Percentiles rank a stretch among this genome's conserved stretches.
Conservation (phyloP, 2,113 vertebrate genomes). For the Gallinago media region DNA sequence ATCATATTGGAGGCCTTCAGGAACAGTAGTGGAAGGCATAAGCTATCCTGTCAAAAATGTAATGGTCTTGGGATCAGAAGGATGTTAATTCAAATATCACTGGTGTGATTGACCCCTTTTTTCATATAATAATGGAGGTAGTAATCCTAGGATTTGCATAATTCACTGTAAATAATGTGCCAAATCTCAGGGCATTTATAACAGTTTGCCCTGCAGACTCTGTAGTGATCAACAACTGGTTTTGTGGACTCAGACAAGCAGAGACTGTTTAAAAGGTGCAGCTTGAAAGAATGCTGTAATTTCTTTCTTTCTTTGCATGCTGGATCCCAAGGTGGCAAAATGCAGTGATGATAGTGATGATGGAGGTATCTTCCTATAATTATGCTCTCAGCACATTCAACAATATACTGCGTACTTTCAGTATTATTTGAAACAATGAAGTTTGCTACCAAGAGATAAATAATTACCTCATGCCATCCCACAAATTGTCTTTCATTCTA, state of each 20-base stretch:
- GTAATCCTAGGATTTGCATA: neutral
- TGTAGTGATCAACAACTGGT: neutral
- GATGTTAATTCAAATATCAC: neutral
- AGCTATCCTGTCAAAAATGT: neutral
- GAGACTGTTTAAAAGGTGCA: neutral
- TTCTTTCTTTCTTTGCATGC: neutral
- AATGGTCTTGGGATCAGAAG: neutral
- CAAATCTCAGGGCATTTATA: neutral
- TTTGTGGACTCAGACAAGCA: neutral
- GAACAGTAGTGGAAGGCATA: neutral
- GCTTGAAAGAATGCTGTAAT: neutral
- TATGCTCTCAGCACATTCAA: neutral
- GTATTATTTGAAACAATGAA: neutral
- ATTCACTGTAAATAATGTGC: neutral
- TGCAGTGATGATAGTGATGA: neutral
- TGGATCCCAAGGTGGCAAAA: neutral
- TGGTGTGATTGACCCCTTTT: neutral
- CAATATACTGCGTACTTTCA: neutral
- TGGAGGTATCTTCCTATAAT: neutral
- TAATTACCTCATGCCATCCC: neutral
- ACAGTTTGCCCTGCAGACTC: neutral
- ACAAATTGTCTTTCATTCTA: neutral
- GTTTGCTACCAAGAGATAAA: neutral
- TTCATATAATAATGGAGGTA: neutral
- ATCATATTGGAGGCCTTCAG: neutral